These are phyloP conservation scores for Epistrophella euchroma DNA, from an alignment of 2,888 invertebrate species.

Conservation along the genomic window DNA sequence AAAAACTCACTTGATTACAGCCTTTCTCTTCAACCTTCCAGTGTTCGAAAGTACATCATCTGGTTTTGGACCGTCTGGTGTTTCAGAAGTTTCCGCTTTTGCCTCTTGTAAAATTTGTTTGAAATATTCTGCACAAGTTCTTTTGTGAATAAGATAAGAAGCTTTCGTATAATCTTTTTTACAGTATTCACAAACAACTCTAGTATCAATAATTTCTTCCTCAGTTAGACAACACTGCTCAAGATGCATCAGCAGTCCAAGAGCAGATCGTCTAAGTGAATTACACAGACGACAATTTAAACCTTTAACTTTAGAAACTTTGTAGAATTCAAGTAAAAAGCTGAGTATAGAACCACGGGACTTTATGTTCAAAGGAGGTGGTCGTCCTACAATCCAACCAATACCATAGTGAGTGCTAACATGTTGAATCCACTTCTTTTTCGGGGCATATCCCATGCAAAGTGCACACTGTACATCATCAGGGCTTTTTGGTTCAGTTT, in stretches of 20 bases:
- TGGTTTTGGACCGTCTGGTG: background rate
- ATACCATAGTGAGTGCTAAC: constrained; percentile 81
- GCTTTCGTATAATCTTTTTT: constrained; percentile 76
- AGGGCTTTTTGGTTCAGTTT: constrained; percentile 8
- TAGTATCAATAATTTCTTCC: constrained; percentile 66
- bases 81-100: background rate
- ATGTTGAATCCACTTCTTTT: constrained; percentile 78
- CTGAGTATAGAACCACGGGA: constrained; percentile 77
- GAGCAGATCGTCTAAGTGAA: constrained; percentile 77
- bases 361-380: constrained; percentile 75
- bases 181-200: constrained; percentile 79
- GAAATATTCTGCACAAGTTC: constrained; percentile 77
- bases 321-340: constrained; percentile 77
- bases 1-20: constrained; percentile 79
- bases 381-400: constrained; percentile 80
- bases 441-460: constrained; percentile 78
- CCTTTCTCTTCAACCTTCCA: constrained; percentile 81
- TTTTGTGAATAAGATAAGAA: constrained; percentile 76
- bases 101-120: background rate
- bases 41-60: constrained; percentile 75
- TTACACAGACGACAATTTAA: constrained; percentile 81
- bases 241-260: constrained; percentile 80
- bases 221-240: constrained; percentile 79
- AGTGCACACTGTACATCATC: constrained; percentile 80
- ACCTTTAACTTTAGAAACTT: constrained; percentile 68